phyloP scores from a whole-genome alignment of 2,797 vertebrate genomes.

The Spinus olivaceus region DNA sequence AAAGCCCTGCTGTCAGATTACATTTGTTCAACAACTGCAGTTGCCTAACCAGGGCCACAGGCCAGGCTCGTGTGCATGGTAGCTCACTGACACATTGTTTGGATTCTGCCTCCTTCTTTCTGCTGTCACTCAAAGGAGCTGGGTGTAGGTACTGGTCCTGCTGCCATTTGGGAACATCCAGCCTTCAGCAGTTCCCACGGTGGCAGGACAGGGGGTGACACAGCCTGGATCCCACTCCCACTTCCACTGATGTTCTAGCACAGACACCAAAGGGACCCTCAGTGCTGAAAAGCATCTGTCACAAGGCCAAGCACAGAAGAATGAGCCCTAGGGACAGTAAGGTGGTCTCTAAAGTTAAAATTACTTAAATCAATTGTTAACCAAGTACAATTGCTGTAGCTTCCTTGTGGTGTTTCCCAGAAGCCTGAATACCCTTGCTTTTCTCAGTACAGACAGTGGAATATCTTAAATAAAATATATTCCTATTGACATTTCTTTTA shows the following conservation, averaged over 20 bases:
- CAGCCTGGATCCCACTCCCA: neutral
- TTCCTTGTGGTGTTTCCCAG: neutral
- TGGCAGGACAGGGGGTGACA: neutral
- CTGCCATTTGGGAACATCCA: neutral
- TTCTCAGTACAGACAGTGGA: neutral
- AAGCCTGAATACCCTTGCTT: neutral
- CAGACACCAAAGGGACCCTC: neutral
- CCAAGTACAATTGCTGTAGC: neutral
- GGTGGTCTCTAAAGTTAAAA: neutral
- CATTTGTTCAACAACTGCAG: neutral
- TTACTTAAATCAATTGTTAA: neutral
- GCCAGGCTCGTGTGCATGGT: neutral
- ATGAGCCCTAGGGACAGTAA: neutral
- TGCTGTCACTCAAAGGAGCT: neutral
- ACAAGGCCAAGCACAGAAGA: neutral
- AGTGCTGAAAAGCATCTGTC: neutral
- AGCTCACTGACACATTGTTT: neutral
- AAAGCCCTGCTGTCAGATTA: slow-evolving; percentile 6
- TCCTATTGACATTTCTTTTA: neutral
- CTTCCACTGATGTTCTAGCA: neutral
- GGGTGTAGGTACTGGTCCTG: neutral
- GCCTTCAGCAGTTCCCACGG: neutral
- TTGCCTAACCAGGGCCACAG: neutral
- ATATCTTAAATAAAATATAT: neutral
- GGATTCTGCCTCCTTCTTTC: neutral